Percentiles rank a stretch among this genome's conserved stretches.
Conservation (phyloP, 2,797 vertebrate genomes). For the Hozukius guyotensis region DNA sequence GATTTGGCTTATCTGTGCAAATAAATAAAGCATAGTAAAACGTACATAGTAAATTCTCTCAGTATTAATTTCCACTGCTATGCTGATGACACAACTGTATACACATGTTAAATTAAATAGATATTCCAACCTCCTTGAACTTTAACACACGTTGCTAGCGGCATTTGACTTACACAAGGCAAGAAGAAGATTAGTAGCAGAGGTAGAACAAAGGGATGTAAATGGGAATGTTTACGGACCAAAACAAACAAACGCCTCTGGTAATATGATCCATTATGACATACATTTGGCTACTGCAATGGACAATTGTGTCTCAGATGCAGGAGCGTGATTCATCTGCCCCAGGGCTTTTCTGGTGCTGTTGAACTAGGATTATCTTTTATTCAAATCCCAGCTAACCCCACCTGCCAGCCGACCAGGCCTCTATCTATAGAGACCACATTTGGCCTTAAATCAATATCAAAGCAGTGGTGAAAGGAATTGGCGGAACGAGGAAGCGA, state of each 20-base stretch:
- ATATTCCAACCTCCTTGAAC: not conserved
- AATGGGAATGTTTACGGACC: not conserved
- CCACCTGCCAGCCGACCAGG: constrained; percentile 33
- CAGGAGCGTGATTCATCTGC: constrained; percentile 36
- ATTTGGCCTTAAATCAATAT: constrained; percentile 66
- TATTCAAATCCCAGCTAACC: constrained; percentile 64
- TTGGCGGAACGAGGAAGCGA: constrained; percentile 5
- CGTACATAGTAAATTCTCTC: not conserved
- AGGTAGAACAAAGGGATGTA: constrained; percentile 2
- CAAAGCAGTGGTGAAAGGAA: constrained; percentile 35
- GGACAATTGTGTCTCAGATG: constrained; percentile 17
- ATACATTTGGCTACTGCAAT: constrained; percentile 3
- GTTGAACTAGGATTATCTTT: constrained; percentile 59
- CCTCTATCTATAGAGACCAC: constrained; percentile 49
- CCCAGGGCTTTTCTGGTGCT: constrained; percentile 38
- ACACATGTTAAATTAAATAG: not conserved
- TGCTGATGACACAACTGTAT: constrained; percentile 2
- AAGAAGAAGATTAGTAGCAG: not conserved
- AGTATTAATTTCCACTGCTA: not conserved
- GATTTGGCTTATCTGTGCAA: not conserved
- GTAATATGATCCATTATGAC: not conserved
- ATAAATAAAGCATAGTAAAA: not conserved
- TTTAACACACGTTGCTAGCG: not conserved
- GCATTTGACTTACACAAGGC: not conserved
- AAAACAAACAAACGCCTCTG: constrained; percentile 17